Evolutionary conservation across 2,797 vertebrate species (phyloP).

Genomic region (Cyclopterus lumpus): DNA sequence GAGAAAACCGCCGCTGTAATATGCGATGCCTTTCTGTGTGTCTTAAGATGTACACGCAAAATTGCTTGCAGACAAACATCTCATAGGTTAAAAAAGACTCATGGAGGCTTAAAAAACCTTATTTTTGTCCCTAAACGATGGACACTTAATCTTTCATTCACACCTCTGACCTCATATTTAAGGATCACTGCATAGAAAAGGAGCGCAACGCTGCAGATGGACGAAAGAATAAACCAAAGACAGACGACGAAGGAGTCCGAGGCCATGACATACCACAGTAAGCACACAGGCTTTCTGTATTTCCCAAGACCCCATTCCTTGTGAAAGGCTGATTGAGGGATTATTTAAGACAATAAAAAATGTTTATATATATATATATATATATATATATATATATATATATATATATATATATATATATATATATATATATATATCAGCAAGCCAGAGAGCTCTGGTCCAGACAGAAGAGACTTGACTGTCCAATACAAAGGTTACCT

Average conservation of each 20-base stretch:
- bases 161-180: slow-evolving; percentile 64
- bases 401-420: neutral
- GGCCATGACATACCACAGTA: slow-evolving; percentile 59
- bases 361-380: neutral
- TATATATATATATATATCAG: neutral
- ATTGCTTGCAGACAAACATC: slow-evolving; percentile 73
- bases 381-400: too few relatives aligned
- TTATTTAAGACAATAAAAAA: slow-evolving; percentile 28
- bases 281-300: slow-evolving; percentile 60
- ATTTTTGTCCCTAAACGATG: slow-evolving; percentile 57
- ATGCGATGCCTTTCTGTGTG: slow-evolving; percentile 56
- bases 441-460: slow-evolving; percentile 9
- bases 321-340: slow-evolving; percentile 41
- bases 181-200: slow-evolving; percentile 36
- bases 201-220: slow-evolving; percentile 25
- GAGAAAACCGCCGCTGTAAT: slow-evolving; percentile 47
- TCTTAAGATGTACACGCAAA: slow-evolving; percentile 60
- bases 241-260: slow-evolving; percentile 8
- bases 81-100: slow-evolving; percentile 59
- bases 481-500: slow-evolving; percentile 27
- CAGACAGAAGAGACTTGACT: slow-evolving; percentile 12
- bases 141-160: slow-evolving; percentile 64
- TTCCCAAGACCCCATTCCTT: slow-evolving; percentile 54
- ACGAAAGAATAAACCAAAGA: slow-evolving; percentile 27
- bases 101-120: slow-evolving; percentile 51